phyloP scores from a whole-genome alignment of 2,888 invertebrate species.

The Trissolcus brochymenae region DNA sequence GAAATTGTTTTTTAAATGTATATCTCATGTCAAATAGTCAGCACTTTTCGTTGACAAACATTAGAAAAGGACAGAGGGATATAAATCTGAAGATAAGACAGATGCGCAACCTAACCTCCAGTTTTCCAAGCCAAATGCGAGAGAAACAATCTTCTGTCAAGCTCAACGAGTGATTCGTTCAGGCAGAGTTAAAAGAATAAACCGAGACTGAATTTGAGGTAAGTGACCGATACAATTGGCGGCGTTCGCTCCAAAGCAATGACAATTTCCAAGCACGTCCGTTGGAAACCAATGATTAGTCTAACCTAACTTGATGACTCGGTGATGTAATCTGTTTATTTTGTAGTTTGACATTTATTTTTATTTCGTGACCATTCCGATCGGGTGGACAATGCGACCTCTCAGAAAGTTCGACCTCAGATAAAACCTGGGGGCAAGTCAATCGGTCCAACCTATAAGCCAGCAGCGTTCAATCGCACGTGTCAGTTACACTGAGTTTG shows the following conservation, averaged over 20 bases:
- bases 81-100: background rate
- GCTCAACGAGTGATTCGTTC: too few relatives aligned
- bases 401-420: background rate
- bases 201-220: background rate
- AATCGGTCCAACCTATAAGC: too few relatives aligned
- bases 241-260: background rate
- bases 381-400: background rate
- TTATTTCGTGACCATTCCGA: constrained; percentile 7
- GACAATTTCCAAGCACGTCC: constrained; percentile 7
- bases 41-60: background rate
- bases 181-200: background rate
- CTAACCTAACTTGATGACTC: constrained; percentile 23
- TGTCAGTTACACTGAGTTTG: background rate
- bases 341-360: constrained; percentile 11
- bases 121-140: background rate
- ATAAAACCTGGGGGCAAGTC: background rate
- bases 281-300: constrained; percentile 16
- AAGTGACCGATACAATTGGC: constrained; percentile 1
- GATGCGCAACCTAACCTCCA: background rate
- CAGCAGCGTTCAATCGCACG: background rate
- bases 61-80: constrained; percentile 5
- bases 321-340: constrained; percentile 28
- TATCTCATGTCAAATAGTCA: background rate
- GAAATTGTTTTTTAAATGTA: too few relatives aligned
- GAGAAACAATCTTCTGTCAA: background rate